Conservation (phyloP, 1,140 invertebrate species). For the Diuraphis noxia region DNA sequence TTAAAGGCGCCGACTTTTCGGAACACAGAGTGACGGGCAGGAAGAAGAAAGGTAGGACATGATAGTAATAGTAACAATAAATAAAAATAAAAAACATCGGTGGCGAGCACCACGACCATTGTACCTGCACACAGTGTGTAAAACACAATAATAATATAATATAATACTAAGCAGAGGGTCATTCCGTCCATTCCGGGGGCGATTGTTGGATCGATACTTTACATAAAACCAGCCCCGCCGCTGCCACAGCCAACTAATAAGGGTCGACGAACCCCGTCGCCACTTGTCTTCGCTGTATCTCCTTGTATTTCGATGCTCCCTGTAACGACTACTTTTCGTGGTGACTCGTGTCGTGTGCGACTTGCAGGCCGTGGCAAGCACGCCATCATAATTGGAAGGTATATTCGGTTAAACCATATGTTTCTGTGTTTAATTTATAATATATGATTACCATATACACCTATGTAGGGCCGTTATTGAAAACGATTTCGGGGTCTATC, state of each 20-base stretch:
- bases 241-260: neutral
- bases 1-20: neutral
- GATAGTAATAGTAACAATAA: neutral
- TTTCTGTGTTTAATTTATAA: neutral
- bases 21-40: neutral
- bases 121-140: neutral
- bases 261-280: constrained; percentile 13
- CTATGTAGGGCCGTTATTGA: too few relatives aligned
- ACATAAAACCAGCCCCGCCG: neutral
- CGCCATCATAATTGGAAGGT: neutral
- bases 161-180: constrained; percentile 13
- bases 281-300: neutral
- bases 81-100: constrained; percentile 1
- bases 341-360: neutral
- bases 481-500: too few relatives aligned
- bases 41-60: neutral
- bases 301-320: neutral
- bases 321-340: neutral
- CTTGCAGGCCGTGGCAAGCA: too few relatives aligned
- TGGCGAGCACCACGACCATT: constrained; percentile 25
- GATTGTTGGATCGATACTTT: constrained; percentile 50
- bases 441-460: too few relatives aligned
- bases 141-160: neutral
- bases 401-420: neutral
- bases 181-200: constrained; percentile 38